Evolutionary conservation across 2,888 invertebrate species (phyloP).

Genomic region (Strigamia transsilvanica): DNA sequence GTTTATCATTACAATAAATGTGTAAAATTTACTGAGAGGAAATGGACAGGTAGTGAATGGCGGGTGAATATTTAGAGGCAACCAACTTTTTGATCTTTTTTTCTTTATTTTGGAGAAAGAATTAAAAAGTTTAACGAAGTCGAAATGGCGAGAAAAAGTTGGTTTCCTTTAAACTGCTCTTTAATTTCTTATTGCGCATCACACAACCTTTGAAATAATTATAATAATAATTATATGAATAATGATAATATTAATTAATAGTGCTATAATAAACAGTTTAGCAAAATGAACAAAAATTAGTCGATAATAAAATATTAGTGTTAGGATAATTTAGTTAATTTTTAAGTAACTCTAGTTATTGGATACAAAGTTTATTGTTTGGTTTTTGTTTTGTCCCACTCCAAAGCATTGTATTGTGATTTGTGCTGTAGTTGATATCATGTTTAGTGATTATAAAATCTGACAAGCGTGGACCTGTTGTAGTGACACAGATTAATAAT

Average conservation of each 20-base stretch:
- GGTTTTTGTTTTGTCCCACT: conserved; percentile 17
- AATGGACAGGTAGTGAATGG: not conserved
- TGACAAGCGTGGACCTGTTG: conserved; percentile 49
- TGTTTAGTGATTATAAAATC: conserved; percentile 39
- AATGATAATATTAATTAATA: not conserved
- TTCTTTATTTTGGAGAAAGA: not conserved
- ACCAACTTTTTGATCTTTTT: not conserved
- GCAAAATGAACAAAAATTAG: not conserved
- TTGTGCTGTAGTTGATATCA: conserved; percentile 27
- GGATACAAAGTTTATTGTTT: conserved; percentile 31
- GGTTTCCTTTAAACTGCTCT: conserved; percentile 18
- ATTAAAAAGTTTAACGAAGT: not conserved
- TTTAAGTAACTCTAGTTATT: not conserved
- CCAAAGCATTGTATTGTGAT: conserved; percentile 28
- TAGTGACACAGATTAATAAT: conserved; percentile 34
- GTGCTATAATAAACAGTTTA: not conserved
- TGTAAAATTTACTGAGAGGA: not conserved
- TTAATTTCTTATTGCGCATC: not conserved
- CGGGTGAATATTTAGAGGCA: not conserved
- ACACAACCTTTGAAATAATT: not conserved
- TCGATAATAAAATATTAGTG: not conserved
- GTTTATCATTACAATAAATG: conserved; percentile 21
- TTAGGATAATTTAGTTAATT: not conserved
- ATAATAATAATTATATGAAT: not conserved
- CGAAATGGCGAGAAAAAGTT: not conserved